Evolutionary conservation across 2,797 vertebrate genomes (phyloP).

Genomic region (Glossophaga mutica): DNA sequence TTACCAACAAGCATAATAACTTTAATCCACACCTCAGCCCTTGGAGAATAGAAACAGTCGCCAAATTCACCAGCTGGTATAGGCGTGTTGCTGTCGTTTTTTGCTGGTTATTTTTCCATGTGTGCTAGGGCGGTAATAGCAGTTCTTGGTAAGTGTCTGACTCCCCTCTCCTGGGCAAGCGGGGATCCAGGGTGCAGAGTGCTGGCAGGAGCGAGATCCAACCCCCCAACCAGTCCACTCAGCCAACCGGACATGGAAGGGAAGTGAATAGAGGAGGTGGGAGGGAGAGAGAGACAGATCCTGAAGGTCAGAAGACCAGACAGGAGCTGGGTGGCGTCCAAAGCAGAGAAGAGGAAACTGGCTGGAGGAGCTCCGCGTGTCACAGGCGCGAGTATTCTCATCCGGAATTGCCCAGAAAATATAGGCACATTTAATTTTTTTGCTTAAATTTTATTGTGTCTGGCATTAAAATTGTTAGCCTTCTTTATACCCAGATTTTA

Average conservation of each 20-base stretch:
- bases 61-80: background rate
- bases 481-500: background rate
- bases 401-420: background rate
- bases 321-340: background rate
- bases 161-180: background rate
- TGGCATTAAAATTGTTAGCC: background rate
- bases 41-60: background rate
- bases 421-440: background rate
- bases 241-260: background rate
- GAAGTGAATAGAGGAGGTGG: background rate
- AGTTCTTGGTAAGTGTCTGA: background rate
- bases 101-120: background rate
- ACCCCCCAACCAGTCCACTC: background rate
- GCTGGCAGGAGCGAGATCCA: background rate
- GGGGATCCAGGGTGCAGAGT: no score
- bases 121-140: background rate
- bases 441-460: background rate
- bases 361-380: background rate
- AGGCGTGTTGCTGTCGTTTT: background rate
- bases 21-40: background rate
- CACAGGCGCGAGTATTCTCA: background rate
- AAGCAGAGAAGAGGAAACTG: background rate
- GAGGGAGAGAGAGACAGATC: background rate
- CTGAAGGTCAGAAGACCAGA: background rate
- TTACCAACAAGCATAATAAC: background rate